Percentiles rank a stretch among this genome's conserved stretches.
Conservation (phyloP, 2,797 vertebrate genomes). For the Cynopterus sphinx region DNA sequence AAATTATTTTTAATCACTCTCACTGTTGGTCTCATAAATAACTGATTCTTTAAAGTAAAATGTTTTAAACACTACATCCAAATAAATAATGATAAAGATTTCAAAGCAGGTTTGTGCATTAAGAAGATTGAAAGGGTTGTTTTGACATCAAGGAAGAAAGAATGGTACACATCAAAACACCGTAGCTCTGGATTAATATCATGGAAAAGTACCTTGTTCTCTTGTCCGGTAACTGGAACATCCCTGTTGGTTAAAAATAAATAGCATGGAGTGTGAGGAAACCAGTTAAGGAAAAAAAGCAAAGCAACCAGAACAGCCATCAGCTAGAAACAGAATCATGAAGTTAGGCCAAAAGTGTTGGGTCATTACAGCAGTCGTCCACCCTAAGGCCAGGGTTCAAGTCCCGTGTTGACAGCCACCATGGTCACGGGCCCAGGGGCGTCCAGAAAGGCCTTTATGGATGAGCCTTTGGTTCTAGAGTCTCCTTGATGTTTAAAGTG, state of each 20-base stretch:
- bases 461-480: not conserved
- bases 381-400: not conserved
- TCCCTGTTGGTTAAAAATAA: constrained; percentile 72
- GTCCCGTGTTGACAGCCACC: not conserved
- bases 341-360: not conserved
- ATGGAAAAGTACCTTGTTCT: constrained; percentile 69
- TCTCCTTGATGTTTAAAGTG: not conserved
- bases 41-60: not conserved
- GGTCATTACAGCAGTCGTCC: not conserved
- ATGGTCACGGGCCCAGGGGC: not conserved
- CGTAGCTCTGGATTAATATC: not conserved
- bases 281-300: not conserved
- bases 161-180: not conserved
- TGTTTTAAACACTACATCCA: not conserved
- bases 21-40: not conserved
- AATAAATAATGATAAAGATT: not conserved
- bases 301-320: not conserved
- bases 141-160: not conserved
- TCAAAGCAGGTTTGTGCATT: not conserved
- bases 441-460: not conserved
- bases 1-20: not conserved
- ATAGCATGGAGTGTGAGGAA: constrained; percentile 47
- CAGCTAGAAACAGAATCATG: not conserved
- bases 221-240: constrained; percentile 17
- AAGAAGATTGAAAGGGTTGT: not conserved